Evolutionary conservation across 2,113 vertebrate species (phyloP), one percentile per base, ranked within the genome.

Genomic region (Balaenoptera acutorostrata): DNA sequence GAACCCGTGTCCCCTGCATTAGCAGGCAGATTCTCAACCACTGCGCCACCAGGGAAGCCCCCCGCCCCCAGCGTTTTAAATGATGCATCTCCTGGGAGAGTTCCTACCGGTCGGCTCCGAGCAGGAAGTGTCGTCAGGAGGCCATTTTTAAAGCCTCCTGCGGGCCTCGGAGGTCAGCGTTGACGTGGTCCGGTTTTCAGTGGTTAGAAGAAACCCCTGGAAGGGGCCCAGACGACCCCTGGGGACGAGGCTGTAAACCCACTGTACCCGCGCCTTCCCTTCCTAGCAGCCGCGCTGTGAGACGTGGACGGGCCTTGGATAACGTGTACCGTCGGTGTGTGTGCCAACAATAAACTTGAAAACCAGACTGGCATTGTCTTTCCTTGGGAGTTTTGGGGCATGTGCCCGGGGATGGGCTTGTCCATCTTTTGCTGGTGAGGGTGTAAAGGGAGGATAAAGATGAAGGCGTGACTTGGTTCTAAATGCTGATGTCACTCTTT

Each of bases 101-200:
- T 36, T 52, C 55, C 97, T 87, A 78, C 96, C 68, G 88, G 88
- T 64, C 88, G 80, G 49, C 59, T 5, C 31, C 18, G 44, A 63
- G 97, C 97, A 98, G 97, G 97, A 98, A 98, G 96, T 98, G 97
- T 85, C 97, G 97, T 96, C 75, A 95, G 96, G 96, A 98, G 96
- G 97, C 97, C 97, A 98, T 98, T 97, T 98, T 98, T 98, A 98
- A 98, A 98, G 97, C 88, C 97, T 96, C 97, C 95, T 94, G 83
- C 71, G 82, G 95, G 96, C 97, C 96, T 90, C 68, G 23, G 78
- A 52, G 85, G 69, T 85, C 9, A 66, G 85, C 81, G 61, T 72
- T 69, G 90, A 90, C 57, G 95, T 74, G 83, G 57, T 25, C 29
- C 5, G 94, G n/a, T 41, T n/a, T 33, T 5, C 66, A 8, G 71